Conservation (phyloP, 2,113 vertebrate species). For the Paramormyrops kingsleyae region DNA sequence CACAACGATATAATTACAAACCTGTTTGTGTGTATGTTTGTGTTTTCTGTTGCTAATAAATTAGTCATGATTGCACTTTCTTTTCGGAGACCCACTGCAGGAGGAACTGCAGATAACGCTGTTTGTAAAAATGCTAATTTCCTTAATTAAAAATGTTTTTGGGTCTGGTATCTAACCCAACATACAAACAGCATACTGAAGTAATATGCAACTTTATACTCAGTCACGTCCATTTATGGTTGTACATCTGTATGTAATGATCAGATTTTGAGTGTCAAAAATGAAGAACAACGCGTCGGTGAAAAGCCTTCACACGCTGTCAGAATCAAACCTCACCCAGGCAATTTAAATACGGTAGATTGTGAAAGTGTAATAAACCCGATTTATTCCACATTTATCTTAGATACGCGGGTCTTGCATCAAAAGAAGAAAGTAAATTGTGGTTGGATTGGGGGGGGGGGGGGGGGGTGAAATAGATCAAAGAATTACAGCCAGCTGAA, state of each 20-base stretch:
- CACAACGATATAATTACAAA: not conserved
- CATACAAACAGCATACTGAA: constrained; percentile 19
- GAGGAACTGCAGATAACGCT: constrained; percentile 33
- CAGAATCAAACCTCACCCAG: not conserved
- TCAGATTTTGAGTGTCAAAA: not conserved
- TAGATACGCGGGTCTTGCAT: not conserved
- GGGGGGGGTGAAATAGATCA: constrained; percentile 28
- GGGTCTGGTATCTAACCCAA: constrained; percentile 20
- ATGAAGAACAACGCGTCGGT: not conserved
- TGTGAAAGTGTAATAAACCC: not conserved
- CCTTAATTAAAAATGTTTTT: constrained; percentile 13
- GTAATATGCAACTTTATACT: constrained; percentile 12
- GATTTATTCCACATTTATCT: not conserved
- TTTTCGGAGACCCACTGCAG: constrained; percentile 18
- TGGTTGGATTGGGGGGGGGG: not conserved
- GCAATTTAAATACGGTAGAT: not conserved
- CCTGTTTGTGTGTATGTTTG: constrained; percentile 18
- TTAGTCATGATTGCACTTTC: constrained; percentile 22
- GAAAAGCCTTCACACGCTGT: not conserved
- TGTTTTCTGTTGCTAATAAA: constrained; percentile 22
- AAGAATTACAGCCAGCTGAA: constrained; percentile 36
- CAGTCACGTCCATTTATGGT: not conserved
- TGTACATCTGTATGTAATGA: not conserved
- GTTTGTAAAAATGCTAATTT: constrained; percentile 45
- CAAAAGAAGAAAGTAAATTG: not conserved